Evolutionary conservation across 1,140 invertebrate species (phyloP).

Genomic region (Galleria mellonella): DNA sequence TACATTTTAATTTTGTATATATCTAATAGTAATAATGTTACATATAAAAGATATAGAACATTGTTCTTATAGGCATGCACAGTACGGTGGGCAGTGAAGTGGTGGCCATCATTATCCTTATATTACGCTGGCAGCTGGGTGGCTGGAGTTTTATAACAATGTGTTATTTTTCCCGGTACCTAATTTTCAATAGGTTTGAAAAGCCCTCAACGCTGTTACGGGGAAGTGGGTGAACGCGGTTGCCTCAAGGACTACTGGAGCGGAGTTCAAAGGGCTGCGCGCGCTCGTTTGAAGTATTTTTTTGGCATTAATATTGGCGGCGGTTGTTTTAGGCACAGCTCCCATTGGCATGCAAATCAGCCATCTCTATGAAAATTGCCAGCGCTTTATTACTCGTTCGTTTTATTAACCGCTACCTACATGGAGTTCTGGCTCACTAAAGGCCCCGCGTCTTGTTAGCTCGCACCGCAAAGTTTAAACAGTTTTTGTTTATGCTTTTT

Average conservation of each 20-base stretch:
- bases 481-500: too few species aligned
- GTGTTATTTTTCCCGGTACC: too few species aligned
- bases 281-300: constrained; percentile 3
- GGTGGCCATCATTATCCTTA: too few species aligned
- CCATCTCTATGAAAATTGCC: constrained; percentile 17
- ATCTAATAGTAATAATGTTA: too few species aligned
- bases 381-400: constrained; percentile 20
- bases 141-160: too few species aligned
- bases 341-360: constrained; percentile 20
- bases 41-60: too few species aligned
- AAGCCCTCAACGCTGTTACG: neutral
- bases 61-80: too few species aligned
- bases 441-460: too few species aligned
- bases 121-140: too few species aligned
- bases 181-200: neutral
- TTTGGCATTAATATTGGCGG: constrained; percentile 18
- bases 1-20: too few species aligned
- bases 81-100: too few species aligned
- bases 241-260: constrained; percentile 1
- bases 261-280: neutral
- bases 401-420: constrained; percentile 13
- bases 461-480: too few species aligned
- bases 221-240: neutral
- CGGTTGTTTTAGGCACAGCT: constrained; percentile 12
- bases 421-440: constrained; percentile 3